phyloP scores from a whole-genome alignment of 2,888 invertebrate genomes.

The Allophyes oxyacanthae region DNA sequence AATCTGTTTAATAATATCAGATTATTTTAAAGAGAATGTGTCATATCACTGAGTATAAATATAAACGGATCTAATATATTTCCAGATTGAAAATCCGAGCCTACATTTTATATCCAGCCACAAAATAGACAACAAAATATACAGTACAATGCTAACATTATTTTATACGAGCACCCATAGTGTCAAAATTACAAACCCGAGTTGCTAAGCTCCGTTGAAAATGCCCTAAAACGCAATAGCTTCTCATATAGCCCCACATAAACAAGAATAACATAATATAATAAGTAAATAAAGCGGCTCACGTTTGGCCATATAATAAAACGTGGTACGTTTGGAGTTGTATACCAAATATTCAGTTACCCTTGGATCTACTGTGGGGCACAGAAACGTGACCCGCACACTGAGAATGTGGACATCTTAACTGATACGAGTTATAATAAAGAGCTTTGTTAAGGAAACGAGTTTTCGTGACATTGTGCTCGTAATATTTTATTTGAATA shows the following conservation, averaged over 20 bases:
- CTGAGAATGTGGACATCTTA: conserved; percentile 59
- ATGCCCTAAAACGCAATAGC: conserved; percentile 34
- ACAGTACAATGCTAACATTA: conserved; percentile 38
- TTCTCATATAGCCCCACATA: conserved; percentile 48
- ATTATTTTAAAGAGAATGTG: too few relatives aligned
- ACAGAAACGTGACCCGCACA: conserved; percentile 37
- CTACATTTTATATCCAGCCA: conserved; percentile 19
- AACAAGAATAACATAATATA: conserved; percentile 60
- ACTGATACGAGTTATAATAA: conserved; percentile 60
- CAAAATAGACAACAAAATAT: conserved; percentile 30
- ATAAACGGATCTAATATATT: not conserved
- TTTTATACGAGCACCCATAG: conserved; percentile 40
- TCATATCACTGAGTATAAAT: too few relatives aligned
- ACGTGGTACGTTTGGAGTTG: conserved; percentile 71
- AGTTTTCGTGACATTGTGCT: conserved; percentile 22
- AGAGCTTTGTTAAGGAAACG: conserved; percentile 53
- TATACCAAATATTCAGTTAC: conserved; percentile 82
- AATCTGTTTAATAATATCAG: too few relatives aligned
- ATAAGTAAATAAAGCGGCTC: conserved; percentile 73
- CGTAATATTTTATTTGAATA: not conserved
- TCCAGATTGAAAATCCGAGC: conserved; percentile 23
- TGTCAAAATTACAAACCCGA: conserved; percentile 46
- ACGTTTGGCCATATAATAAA: conserved; percentile 74
- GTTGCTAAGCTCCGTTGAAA: conserved; percentile 44
- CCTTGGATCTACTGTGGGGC: conserved; percentile 64